Base-by-base conservation (phyloP, 2,888 invertebrate species). In the Macaria notata region DNA sequence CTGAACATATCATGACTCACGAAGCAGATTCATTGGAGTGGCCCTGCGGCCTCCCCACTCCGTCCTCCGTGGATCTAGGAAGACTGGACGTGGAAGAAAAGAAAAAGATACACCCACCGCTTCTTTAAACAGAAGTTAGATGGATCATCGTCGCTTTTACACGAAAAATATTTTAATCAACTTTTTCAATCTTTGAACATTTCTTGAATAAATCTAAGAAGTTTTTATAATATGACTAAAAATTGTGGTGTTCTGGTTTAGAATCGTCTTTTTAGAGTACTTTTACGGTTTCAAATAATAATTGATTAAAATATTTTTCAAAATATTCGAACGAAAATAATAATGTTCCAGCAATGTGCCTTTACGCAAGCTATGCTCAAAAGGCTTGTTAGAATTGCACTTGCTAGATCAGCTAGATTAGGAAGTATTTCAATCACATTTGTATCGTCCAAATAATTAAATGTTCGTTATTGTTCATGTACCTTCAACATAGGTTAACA, bases 1-100 rank as follows among this genome's bases (percentile, higher is more conserved):
- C 96, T 30, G 95, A 96, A 76, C 94, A 95, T 82, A 95, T 96
- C 58, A 93, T 96, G 93, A 94, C 94, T 53, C 94, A 95, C 68
- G 96, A 96, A 76, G 84, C 91, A 7, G 94, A 94, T 46, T 82
- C 94, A 49, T 81, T 96, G n/a, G 93, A 94, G 62, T 88, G 94
- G 81, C 96, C 96, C 0, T 93, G 94, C 59, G 95, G 95, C 4
- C 82, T 96, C 1, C 96, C 96, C n/a, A 94, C 95, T 0, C 94
- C 95, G 1, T 93, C 95, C 0, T 92, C 93, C n/a, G 93, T 95
- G 31, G 95, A 95, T 70, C 92, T 94, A 59, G 94, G 94, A 0
- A 92, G 95, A 2, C 79, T 93, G 31, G 93, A 94, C 49, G 92
- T 88, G 3, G 94, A 94, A 73, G 94, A 95, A 72, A 93, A 93